Percentiles rank a stretch among this genome's conserved stretches.
phyloP scores from a whole-genome alignment of 2,797 vertebrate species.

The Sciurus vulgaris region DNA sequence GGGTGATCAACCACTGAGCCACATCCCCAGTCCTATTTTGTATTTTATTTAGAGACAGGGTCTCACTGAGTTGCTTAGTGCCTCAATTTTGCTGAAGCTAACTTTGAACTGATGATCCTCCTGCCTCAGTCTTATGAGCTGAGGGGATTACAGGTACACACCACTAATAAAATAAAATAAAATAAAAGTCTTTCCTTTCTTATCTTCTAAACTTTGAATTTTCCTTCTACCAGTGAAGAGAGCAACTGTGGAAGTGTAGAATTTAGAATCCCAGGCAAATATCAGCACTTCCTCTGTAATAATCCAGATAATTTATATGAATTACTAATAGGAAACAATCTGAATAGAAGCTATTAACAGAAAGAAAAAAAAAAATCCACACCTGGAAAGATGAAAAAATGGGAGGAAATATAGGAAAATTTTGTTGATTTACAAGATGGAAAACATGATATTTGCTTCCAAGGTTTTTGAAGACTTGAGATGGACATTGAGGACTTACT shows the following conservation, averaged over 20 bases:
- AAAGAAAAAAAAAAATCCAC: not conserved
- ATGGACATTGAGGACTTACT: not conserved
- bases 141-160: too few relatives aligned
- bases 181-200: not conserved
- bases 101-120: too few relatives aligned
- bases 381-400: not conserved
- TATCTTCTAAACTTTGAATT: not conserved
- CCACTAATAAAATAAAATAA: too few relatives aligned
- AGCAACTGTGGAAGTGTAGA: not conserved
- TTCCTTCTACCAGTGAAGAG: not conserved
- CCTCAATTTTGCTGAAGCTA: too few relatives aligned
- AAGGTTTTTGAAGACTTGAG: not conserved
- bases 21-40: too few relatives aligned
- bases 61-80: too few relatives aligned
- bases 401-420: not conserved
- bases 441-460: not conserved
- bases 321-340: not conserved
- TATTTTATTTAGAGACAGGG: too few relatives aligned
- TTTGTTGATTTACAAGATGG: not conserved
- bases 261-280: not conserved
- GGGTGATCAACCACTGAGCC: too few relatives aligned
- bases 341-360: not conserved
- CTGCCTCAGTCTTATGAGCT: too few relatives aligned
- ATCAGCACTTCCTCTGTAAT: not conserved
- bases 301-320: not conserved